Evolutionary conservation across 2,888 invertebrate species (phyloP).

Genomic region (Xestia ashworthii): DNA sequence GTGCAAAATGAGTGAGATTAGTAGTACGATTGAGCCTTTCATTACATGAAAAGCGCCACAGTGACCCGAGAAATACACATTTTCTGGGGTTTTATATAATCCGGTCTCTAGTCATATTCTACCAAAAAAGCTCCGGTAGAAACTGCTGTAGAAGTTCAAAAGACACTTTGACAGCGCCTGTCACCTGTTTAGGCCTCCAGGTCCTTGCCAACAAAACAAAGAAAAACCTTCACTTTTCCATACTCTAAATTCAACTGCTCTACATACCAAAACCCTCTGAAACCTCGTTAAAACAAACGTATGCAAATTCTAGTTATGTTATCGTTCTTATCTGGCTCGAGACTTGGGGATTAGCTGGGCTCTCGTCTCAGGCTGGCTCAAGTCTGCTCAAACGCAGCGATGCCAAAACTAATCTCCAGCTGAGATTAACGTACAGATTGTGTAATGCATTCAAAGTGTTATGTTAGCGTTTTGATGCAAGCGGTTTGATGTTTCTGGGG

Average conservation of each 20-base stretch:
- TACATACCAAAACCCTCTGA: slow-evolving; percentile 60
- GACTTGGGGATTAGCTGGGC: slow-evolving; percentile 63
- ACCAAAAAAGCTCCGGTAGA: background rate
- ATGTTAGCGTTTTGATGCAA: slow-evolving; percentile 62
- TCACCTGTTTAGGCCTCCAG: background rate
- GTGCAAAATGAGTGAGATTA: too few species aligned
- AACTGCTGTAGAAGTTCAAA: background rate
- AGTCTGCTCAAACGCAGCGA: slow-evolving; percentile 61
- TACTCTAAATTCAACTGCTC: slow-evolving; percentile 43
- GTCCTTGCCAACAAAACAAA: background rate
- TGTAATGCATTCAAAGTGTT: slow-evolving; percentile 71
- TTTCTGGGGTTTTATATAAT: too few species aligned
- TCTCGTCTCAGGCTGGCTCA: slow-evolving; percentile 52
- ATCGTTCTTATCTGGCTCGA: slow-evolving; percentile 67
- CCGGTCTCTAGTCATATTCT: background rate
- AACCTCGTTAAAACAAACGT: slow-evolving; percentile 67
- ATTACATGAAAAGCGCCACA: too few species aligned
- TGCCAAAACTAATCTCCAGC: slow-evolving; percentile 69
- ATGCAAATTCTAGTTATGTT: slow-evolving; percentile 67
- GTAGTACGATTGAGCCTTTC: background rate
- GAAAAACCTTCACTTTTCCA: slow-evolving; percentile 26
- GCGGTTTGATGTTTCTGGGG: slow-evolving; percentile 56
- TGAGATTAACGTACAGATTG: slow-evolving; percentile 67
- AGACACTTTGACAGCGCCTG: background rate
- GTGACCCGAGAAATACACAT: too few species aligned